Percentiles rank a stretch among this genome's conserved stretches.
Conservation (phyloP, 2,888 invertebrate species). For the Balanococcus diminutus region DNA sequence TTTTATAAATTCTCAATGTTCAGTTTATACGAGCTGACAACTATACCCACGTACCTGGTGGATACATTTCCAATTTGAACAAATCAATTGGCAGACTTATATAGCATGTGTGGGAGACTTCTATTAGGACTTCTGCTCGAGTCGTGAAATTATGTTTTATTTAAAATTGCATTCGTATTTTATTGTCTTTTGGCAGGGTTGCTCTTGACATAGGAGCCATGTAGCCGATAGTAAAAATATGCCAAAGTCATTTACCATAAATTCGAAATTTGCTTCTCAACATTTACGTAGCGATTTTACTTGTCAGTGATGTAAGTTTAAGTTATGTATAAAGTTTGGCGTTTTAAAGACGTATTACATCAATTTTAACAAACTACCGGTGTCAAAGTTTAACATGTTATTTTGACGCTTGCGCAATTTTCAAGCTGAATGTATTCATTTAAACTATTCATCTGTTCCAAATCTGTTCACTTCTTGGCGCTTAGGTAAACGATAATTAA, state of each 20-base stretch:
- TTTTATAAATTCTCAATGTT: background rate
- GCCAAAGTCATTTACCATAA: constrained; percentile 15
- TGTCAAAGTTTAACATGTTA: constrained; percentile 51
- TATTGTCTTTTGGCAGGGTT: background rate
- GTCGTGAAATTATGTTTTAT: background rate
- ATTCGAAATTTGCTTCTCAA: background rate
- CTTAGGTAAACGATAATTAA: constrained; percentile 34
- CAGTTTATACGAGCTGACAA: background rate
- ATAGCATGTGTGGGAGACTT: background rate
- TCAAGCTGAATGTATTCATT: background rate
- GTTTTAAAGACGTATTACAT: constrained; percentile 46
- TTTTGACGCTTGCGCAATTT: constrained; percentile 35
- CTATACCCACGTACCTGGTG: background rate
- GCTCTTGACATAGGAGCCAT: constrained; percentile 11
- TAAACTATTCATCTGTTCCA: constrained; percentile 24
- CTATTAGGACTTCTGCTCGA: background rate
- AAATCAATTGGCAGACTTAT: background rate
- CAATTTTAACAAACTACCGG: constrained; percentile 47
- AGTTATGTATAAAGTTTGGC: constrained; percentile 45
- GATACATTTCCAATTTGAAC: background rate
- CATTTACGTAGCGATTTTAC: background rate
- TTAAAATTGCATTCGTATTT: background rate
- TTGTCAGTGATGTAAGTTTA: constrained; percentile 30
- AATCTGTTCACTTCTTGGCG: background rate
- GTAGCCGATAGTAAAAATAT: constrained; percentile 21